phyloP scores from a whole-genome alignment of 2,888 invertebrate genomes.

The Helicoverpa assulta region DNA sequence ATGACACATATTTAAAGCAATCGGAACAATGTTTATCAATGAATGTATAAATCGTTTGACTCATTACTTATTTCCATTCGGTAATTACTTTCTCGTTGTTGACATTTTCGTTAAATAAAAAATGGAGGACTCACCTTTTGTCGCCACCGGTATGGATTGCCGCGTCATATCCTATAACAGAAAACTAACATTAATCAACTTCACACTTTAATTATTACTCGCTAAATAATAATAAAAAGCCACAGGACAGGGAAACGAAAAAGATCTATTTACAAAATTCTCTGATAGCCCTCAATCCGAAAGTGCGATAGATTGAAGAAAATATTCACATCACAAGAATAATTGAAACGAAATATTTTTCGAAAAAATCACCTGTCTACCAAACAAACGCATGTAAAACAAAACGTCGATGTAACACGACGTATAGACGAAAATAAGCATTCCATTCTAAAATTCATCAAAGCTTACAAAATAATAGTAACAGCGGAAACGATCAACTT shows the following conservation, averaged over 20 bases:
- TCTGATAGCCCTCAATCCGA: constrained; percentile 39
- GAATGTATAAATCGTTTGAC: neutral
- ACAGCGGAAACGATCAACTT: constrained; percentile 18
- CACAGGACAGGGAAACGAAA: constrained; percentile 34
- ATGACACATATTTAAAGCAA: too few species aligned
- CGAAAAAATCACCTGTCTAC: neutral
- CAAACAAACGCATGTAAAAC: neutral
- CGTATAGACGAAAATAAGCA: constrained; percentile 15
- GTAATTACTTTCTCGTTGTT: neutral
- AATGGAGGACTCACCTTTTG: constrained; percentile 82
- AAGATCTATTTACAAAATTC: constrained; percentile 57
- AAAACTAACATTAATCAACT: constrained; percentile 71
- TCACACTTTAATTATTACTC: constrained; percentile 4
- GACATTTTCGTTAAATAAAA: constrained; percentile 24
- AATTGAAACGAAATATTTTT: neutral
- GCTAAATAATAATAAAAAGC: constrained; percentile 67
- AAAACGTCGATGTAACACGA: neutral
- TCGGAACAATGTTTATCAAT: constrained; percentile 5
- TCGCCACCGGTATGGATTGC: constrained; percentile 89
- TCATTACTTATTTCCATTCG: neutral
- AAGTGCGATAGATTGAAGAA: constrained; percentile 28
- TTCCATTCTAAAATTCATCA: constrained; percentile 19
- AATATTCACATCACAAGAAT: constrained; percentile 22
- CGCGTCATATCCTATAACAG: constrained; percentile 90
- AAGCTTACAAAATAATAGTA: constrained; percentile 29